Evolutionary conservation across 2,888 invertebrate species (phyloP).

Genomic region (Phasia obesa): DNA sequence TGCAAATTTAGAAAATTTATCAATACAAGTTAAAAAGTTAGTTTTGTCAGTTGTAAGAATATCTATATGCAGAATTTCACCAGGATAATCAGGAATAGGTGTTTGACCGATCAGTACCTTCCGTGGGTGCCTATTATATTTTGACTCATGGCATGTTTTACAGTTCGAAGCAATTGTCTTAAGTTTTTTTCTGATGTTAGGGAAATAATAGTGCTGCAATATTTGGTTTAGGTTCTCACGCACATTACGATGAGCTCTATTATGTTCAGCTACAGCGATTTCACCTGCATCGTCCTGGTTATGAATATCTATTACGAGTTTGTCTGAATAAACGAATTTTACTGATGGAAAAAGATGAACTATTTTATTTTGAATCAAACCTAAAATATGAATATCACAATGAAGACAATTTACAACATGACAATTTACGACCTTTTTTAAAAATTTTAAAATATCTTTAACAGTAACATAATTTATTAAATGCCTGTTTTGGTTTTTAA

Average conservation of each 20-base stretch:
- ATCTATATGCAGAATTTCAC: conserved; percentile 12
- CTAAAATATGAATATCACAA: conserved; percentile 42
- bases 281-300: conserved; percentile 58
- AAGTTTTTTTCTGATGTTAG: conserved; percentile 6
- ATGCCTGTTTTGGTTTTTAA: conserved; percentile 12
- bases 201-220: conserved; percentile 19
- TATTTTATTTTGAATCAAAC: conserved; percentile 31
- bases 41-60: conserved; percentile 16
- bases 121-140: conserved; percentile 18
- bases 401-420: conserved; percentile 40
- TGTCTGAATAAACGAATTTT: conserved; percentile 62
- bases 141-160: conserved; percentile 3
- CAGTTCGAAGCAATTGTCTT: background rate
- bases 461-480: conserved; percentile 4
- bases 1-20: conserved; percentile 28
- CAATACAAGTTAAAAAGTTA: background rate
- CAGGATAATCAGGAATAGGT: conserved; percentile 14
- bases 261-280: conserved; percentile 52
- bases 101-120: background rate
- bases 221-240: conserved; percentile 37
- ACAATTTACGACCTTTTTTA: background rate
- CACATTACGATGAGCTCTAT: conserved; percentile 41
- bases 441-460: conserved; percentile 2
- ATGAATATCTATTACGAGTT: conserved; percentile 61
- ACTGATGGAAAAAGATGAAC: conserved; percentile 43